Conservation (phyloP, 1,140 invertebrate species). For the Lysiphlebus fabarum region DNA sequence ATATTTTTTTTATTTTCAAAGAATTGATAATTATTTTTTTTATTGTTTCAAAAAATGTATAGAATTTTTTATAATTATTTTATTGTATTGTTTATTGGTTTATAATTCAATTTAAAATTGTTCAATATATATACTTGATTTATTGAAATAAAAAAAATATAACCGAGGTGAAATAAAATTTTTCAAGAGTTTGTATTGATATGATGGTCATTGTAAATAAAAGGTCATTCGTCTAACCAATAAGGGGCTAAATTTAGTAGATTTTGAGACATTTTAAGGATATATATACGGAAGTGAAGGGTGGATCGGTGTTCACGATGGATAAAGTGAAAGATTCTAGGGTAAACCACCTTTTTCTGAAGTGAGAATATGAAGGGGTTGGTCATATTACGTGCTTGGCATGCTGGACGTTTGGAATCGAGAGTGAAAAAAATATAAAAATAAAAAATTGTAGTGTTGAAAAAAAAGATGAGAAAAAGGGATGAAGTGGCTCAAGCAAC, state of each 20-base stretch:
- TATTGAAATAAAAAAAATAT: too few relatives aligned
- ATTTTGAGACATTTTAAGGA: constrained; percentile 24
- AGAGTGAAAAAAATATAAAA: constrained; percentile 11
- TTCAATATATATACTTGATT: too few relatives aligned
- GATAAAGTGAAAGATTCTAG: constrained; percentile 53
- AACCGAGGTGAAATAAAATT: too few relatives aligned
- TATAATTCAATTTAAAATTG: not conserved
- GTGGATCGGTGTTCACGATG: constrained; percentile 49
- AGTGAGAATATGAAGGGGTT: constrained; percentile 20
- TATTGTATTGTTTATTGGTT: not conserved
- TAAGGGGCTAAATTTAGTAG: constrained; percentile 3
- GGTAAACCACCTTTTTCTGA: constrained; percentile 17
- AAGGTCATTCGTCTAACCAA: not conserved
- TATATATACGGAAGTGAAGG: constrained; percentile 34
- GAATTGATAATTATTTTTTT: too few relatives aligned
- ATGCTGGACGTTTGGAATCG: constrained; percentile 27
- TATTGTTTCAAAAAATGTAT: constrained; percentile 1
- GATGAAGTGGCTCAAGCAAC: constrained; percentile 41
- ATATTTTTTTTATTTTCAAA: too few relatives aligned
- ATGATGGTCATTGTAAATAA: too few relatives aligned
- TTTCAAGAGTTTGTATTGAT: too few relatives aligned
- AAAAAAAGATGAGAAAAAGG: constrained; percentile 14
- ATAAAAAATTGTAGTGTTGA: constrained; percentile 12
- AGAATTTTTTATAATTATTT: not conserved
- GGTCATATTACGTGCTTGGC: constrained; percentile 47